These are phyloP conservation scores for Cosmia trapezina DNA, from an alignment of 2,888 invertebrate species.

Conservation along the genomic window DNA sequence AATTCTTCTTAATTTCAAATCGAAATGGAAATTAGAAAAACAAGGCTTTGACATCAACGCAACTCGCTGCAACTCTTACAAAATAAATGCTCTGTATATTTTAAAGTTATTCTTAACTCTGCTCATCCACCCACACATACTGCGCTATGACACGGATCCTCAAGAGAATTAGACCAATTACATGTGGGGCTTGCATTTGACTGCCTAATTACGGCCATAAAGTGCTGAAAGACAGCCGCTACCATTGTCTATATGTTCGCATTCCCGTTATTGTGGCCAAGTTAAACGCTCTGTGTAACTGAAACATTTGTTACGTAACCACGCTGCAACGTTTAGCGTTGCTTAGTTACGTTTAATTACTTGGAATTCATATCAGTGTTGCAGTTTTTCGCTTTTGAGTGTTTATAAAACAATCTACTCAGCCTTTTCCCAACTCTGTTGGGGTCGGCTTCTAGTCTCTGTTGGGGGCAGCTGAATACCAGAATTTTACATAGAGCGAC, in stretches of 20 bases:
- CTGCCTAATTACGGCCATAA: slow-evolving; percentile 75
- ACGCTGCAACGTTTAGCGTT: background rate
- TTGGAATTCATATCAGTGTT: background rate
- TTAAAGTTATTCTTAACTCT: slow-evolving; percentile 23
- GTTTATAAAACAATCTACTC: background rate
- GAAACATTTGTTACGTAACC: slow-evolving; percentile 7
- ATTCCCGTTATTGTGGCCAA: slow-evolving; percentile 51
- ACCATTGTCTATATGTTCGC: slow-evolving; percentile 64
- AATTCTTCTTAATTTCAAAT: background rate
- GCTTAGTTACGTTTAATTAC: background rate
- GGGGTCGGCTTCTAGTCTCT: no score
- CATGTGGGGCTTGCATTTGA: slow-evolving; percentile 70
- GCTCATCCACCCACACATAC: slow-evolving; percentile 17
- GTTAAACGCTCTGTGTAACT: slow-evolving; percentile 20
- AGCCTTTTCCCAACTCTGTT: no score
- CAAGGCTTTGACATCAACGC: background rate
- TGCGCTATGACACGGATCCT: slow-evolving; percentile 18
- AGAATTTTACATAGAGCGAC: no score
- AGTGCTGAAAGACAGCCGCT: slow-evolving; percentile 68
- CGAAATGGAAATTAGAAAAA: background rate
- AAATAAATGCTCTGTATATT: slow-evolving; percentile 6
- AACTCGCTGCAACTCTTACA: background rate
- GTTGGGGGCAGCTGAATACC: no score
- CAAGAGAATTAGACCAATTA: slow-evolving; percentile 47
- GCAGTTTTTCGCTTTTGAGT: background rate